Conservation (phyloP, 2,888 invertebrate species). For the Tetropium fuscum region DNA sequence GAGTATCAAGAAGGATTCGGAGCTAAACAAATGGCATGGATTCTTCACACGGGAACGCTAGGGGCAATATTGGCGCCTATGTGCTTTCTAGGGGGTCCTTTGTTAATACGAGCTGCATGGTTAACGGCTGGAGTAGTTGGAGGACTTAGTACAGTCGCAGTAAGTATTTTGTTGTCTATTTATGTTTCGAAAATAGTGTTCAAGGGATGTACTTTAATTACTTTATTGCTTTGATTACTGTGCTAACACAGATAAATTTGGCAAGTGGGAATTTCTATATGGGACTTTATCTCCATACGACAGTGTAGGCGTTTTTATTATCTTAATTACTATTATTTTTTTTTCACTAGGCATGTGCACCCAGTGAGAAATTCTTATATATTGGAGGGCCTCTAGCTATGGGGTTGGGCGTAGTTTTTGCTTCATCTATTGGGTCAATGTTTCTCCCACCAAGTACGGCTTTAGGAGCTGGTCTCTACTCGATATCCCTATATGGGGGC, state of each 20-base stretch:
- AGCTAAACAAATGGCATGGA: slow-evolving; percentile 88
- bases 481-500: slow-evolving; percentile 95
- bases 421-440: slow-evolving; percentile 90
- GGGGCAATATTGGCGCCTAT: slow-evolving; percentile 95
- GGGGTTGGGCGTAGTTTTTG: slow-evolving; percentile 96
- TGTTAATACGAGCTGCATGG: slow-evolving; percentile 89
- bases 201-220: too few relatives aligned
- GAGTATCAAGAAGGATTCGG: slow-evolving; percentile 88
- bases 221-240: too few relatives aligned
- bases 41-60: slow-evolving; percentile 85
- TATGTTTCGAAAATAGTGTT: too few relatives aligned
- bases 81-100: slow-evolving; percentile 91
- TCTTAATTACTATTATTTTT: background rate
- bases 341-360: slow-evolving; percentile 79
- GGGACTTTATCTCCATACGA: too few relatives aligned
- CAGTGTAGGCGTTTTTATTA: too few relatives aligned
- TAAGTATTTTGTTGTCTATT: too few relatives aligned
- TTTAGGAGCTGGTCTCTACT: slow-evolving; percentile 91
- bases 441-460: slow-evolving; percentile 93
- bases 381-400: slow-evolving; percentile 97
- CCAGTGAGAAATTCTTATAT: slow-evolving; percentile 95
- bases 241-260: too few relatives aligned
- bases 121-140: slow-evolving; percentile 97
- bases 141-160: slow-evolving; percentile 92
- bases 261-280: too few relatives aligned